Percentiles rank a stretch among this genome's conserved stretches.
Evolutionary conservation across 2,797 vertebrate genomes (phyloP).

Genomic region (Macropodus opercularis): DNA sequence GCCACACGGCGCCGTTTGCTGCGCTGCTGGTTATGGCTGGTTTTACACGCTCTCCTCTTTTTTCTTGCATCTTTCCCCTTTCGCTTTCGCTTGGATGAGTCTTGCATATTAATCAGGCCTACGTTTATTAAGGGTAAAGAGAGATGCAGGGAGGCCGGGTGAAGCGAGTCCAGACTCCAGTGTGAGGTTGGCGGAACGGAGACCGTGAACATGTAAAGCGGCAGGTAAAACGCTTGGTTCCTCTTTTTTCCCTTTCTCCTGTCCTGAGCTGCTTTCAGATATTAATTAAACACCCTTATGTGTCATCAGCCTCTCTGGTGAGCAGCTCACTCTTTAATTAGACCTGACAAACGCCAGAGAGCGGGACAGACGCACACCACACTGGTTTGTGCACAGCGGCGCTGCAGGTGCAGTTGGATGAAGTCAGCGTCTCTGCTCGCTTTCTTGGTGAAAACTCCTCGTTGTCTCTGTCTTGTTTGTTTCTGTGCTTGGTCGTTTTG

Average conservation of each 20-base stretch:
- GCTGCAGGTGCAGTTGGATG: slow-evolving; percentile 46
- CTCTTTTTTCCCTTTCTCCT: slow-evolving; percentile 6
- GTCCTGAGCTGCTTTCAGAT: slow-evolving; percentile 41
- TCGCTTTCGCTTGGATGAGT: slow-evolving; percentile 30
- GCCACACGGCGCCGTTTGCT: slow-evolving; percentile 38
- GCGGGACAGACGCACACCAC: slow-evolving; percentile 47
- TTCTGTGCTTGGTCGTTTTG: not conserved
- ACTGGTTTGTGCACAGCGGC: slow-evolving; percentile 23
- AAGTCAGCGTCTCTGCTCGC: slow-evolving; percentile 7
- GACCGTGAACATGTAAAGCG: too few species aligned
- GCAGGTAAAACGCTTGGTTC: too few species aligned
- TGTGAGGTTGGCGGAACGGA: too few species aligned
- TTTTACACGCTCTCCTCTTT: slow-evolving; percentile 20
- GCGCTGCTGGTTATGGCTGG: slow-evolving; percentile 37
- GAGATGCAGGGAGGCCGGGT: too few species aligned
- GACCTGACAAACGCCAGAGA: slow-evolving; percentile 47
- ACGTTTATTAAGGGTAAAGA: too few species aligned
- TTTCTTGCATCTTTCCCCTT: slow-evolving; percentile 13
- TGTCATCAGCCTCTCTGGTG: slow-evolving; percentile 65
- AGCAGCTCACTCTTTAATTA: slow-evolving; percentile 71
- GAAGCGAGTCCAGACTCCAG: too few species aligned
- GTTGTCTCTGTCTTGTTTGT: slow-evolving; percentile 3
- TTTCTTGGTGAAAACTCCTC: slow-evolving; percentile 27
- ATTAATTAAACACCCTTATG: slow-evolving; percentile 74
- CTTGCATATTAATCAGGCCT: too few species aligned